phyloP scores from a whole-genome alignment of 2,888 invertebrate species.

The Oligia strigilis region DNA sequence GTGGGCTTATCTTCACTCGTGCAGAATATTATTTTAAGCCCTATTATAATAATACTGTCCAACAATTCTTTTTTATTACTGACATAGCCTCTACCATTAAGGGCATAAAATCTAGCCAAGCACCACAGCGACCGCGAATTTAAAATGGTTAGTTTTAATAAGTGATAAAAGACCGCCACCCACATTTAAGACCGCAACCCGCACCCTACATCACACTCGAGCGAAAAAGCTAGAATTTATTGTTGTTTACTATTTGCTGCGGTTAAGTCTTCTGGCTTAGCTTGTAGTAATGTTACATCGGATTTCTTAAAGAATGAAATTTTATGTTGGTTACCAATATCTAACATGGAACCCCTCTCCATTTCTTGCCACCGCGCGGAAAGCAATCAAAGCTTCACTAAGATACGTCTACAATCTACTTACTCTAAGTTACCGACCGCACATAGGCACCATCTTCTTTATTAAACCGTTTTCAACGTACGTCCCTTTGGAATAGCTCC shows the following conservation, averaged over 20 bases:
- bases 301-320: too few species aligned
- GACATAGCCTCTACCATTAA: background rate
- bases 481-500: slow-evolving; percentile 34
- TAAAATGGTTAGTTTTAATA: slow-evolving; percentile 34
- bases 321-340: background rate
- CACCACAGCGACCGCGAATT: slow-evolving; percentile 11
- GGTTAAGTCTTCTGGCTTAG: background rate
- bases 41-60: slow-evolving; percentile 7
- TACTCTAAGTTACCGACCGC: slow-evolving; percentile 11
- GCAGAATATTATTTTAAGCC: background rate
- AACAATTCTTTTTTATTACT: slow-evolving; percentile 5
- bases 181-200: slow-evolving; percentile 30
- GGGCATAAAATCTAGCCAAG: background rate
- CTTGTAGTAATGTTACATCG: background rate
- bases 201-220: slow-evolving; percentile 17
- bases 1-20: background rate
- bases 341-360: background rate
- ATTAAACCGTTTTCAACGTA: slow-evolving; percentile 30
- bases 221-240: slow-evolving; percentile 22
- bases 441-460: slow-evolving; percentile 24
- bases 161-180: slow-evolving; percentile 25
- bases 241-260: background rate
- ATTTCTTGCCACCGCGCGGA: background rate
- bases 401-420: slow-evolving; percentile 4
- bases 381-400: slow-evolving; percentile 4